A percentile compares a stretch with the other conserved stretches of the same genome.
Conservation (phyloP, 2,888 invertebrate genomes). For the Rotaria macrura region DNA sequence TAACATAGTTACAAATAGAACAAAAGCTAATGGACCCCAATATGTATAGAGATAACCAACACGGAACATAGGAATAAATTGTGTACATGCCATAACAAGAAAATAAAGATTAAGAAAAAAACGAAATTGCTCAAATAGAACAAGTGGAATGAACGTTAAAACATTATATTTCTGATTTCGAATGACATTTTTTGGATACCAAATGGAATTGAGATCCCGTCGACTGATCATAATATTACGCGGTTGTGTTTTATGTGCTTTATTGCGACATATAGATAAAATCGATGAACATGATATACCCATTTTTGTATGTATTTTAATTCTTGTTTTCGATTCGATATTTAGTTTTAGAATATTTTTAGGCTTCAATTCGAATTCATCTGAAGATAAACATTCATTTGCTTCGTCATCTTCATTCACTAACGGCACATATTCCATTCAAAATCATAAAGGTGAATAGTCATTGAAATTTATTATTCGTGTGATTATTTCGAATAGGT, state of each 20-base stretch:
- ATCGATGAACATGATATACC: background rate
- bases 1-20: conserved; percentile 82
- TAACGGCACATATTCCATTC: conserved; percentile 17
- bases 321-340: background rate
- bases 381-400: background rate
- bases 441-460: background rate
- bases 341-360: background rate
- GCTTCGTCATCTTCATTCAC: conserved; percentile 1
- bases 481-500: no score
- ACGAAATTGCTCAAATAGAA: conserved; percentile 93
- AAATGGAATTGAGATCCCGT: background rate
- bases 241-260: conserved; percentile 18
- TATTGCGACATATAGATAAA: background rate
- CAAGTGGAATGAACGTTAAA: conserved; percentile 58
- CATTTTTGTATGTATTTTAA: background rate
- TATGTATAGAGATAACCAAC: conserved; percentile 97
- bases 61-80: conserved; percentile 88
- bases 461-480: background rate
- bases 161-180: conserved; percentile 92
- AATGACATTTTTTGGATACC: conserved; percentile 75
- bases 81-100: conserved; percentile 89
- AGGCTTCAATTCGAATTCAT: background rate
- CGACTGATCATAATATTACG: conserved; percentile 9
- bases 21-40: conserved; percentile 96
- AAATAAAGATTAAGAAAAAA: conserved; percentile 97